Evolutionary conservation across 92 coral and sea anemone species (phyloP), one percentile per base, ranked within the genome.

Genomic region (Palythoa grandiflora): DNA sequence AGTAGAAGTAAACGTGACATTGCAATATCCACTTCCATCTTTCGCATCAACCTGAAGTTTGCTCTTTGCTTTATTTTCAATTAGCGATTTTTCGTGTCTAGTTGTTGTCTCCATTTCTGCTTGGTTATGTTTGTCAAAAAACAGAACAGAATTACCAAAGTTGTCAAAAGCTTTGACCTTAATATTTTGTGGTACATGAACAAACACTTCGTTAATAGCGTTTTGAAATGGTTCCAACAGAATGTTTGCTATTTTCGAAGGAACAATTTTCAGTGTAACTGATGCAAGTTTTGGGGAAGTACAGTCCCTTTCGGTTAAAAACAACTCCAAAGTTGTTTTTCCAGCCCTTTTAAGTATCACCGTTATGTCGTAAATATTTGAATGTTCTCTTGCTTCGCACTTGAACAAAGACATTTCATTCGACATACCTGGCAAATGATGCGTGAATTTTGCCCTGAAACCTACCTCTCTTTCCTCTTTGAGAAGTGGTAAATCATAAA

Each of bases 1-100:
- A 15, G 84, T 73, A 79, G 54, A 36, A n/a, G 57, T 61, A 38
- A 79, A 79, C 66, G 54, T 79, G 73, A 79, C 71, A 14, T 1
- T 79, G 72, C 72, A 79, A 2, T 14, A 6, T 28, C 73, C 54
- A 39, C 73, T 79, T 12, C 84, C 84, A 11, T 61, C 38, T 61
- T 40, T 59, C 17, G 15, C 19, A 37, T 19, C 39, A 60, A 79
- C 71, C 19, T 60, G 54, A 79, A 61, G 39, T 6, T 61, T 79
- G 10, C 52, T 79, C 10, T 57, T 16, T 14, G 73, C 38, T 15
- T 19, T 79, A 3, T 2, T 38, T 55, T 19, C 71, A 39, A n/a
- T 38, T 7, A 15, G 57, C 15, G 38, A 79, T 36, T 39, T 12
- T n/a, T 79, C 36, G n/a, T 51, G 51, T 6, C 7, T 21, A 10